Evolutionary conservation across 2,113 vertebrate species (phyloP), one percentile per base, ranked within the genome.

Genomic region (Clupea harengus): DNA sequence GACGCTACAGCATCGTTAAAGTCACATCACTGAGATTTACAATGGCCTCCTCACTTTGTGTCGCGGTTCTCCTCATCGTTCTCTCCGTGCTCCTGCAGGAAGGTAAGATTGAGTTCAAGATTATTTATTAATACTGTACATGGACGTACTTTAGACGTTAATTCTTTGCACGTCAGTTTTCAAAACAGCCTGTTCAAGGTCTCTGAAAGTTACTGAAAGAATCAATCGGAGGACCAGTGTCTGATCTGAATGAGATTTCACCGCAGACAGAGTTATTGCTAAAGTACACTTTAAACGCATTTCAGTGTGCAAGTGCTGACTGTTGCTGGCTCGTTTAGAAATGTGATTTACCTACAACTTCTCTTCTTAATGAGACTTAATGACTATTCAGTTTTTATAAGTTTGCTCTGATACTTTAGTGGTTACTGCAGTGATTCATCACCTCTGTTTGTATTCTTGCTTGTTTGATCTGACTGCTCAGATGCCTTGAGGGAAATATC

Each of bases 51-150:
- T 89, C 89, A 8, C 81, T 85, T 7, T 83, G 32, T 87, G 91
- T 82, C 45, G 72, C 84, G 82, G 47, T 89, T 81, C 75, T 92
- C 0, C 6, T 86, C 11, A 8, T 93, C 85, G 80, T 86, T 18
- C 60, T 94, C 87, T 88, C 89, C 82, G 83, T 91, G 82, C 39
- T 90, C 86, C 87, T 94, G 60, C 89, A 93, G 50, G 89, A 95
- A 44, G 93, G 95, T 95, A 87, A 92, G 54, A 60, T 20, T 17
- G 93, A 39, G 85, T 72, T 39, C 17, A 39, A 11, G 2, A 39
- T 39, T 32, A 39, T 32, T 39, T 17, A 39, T 78, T 39, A 39
- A 39, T 32, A n/a, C n/a, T n/a, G n/a, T n/a, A 39, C 32, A 10
- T 32, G n/a, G n/a, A 32, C 15, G 64, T 11, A 32, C 64, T 72